phyloP scores from a whole-genome alignment of 2,888 invertebrate species.

The Xanthia togata region DNA sequence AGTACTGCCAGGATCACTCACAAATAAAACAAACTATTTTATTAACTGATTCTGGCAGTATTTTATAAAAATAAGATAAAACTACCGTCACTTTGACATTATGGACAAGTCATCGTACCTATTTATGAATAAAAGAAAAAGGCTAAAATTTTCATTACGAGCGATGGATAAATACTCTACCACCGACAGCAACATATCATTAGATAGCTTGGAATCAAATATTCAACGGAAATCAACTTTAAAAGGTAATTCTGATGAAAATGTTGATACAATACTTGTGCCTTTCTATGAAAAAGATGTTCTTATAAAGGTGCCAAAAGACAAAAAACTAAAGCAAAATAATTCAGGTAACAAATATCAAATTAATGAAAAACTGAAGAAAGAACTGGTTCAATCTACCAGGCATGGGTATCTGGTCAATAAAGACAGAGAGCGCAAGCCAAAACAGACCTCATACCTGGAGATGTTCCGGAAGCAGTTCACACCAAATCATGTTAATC shows the following conservation, averaged over 20 bases:
- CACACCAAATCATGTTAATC: conserved; percentile 63
- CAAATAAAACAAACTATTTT: neutral
- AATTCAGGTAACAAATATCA: conserved; percentile 63
- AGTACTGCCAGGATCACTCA: too few species aligned
- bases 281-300: conserved; percentile 88
- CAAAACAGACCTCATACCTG: conserved; percentile 78
- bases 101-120: conserved; percentile 79
- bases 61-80: conserved; percentile 16
- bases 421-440: conserved; percentile 72
- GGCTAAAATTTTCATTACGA: conserved; percentile 67
- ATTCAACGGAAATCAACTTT: conserved; percentile 70
- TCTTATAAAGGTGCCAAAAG: conserved; percentile 83
- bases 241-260: conserved; percentile 72
- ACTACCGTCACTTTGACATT: conserved; percentile 68
- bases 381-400: conserved; percentile 67
- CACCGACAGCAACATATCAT: conserved; percentile 81
- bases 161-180: conserved; percentile 80
- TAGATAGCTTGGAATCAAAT: conserved; percentile 83
- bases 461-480: conserved; percentile 86
- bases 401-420: conserved; percentile 83
- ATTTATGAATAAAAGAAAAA: conserved; percentile 78
- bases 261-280: conserved; percentile 85
- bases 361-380: conserved; percentile 65
- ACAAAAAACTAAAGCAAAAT: conserved; percentile 71
- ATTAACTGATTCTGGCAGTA: conserved; percentile 30